Evolutionary conservation across 1,140 invertebrate genomes (phyloP), one percentile per base, ranked within the genome.

Genomic region (Bombyx mandarina): DNA sequence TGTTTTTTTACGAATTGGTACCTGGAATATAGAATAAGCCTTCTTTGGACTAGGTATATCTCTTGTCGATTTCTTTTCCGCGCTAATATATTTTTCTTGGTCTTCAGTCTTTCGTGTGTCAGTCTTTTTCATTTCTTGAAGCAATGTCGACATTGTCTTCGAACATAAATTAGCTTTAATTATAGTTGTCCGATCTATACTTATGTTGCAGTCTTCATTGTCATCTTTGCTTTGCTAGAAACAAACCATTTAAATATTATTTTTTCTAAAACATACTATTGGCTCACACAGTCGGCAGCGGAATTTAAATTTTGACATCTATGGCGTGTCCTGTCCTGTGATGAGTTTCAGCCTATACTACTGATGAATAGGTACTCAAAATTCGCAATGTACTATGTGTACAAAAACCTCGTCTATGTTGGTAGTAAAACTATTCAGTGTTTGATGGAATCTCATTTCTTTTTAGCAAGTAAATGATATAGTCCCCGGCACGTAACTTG

Each of bases 21-120:
- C 87, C 79, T 88, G 77, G n/a, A 88, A 77, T 46, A 85, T 67
- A 12, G 71, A 42, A 12, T 84, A 86, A 6, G 74, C 65, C 63
- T 83, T 83, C 57, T 82, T 83, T 0, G 79, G 82, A 60, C 74
- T 79, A 5, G 81, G 71, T 52, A 85, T 67, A 69, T 82, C 78
- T 64, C 79, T 86, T 22, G 48, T 43, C 18, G 67, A 46, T 57
- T 79, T 86, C 46, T 77, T 80, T 58, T 77, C 76, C 6, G 54
- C 52, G n/a, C 57, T 52, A 7, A 49, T 22, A 6, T 55, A 10
- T 7, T 56, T 57, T 5, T 63, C 56, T 8, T 43, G 43, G 7
- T 48, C 63, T 46, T 76, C 69, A 45, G 43, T 53, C 18, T 63
- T 54, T n/a, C 10, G 8, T 56, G 0, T 54, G 48, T 43, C 65